phyloP scores from a whole-genome alignment of 2,797 vertebrate species.

The Liparis tanakae region DNA sequence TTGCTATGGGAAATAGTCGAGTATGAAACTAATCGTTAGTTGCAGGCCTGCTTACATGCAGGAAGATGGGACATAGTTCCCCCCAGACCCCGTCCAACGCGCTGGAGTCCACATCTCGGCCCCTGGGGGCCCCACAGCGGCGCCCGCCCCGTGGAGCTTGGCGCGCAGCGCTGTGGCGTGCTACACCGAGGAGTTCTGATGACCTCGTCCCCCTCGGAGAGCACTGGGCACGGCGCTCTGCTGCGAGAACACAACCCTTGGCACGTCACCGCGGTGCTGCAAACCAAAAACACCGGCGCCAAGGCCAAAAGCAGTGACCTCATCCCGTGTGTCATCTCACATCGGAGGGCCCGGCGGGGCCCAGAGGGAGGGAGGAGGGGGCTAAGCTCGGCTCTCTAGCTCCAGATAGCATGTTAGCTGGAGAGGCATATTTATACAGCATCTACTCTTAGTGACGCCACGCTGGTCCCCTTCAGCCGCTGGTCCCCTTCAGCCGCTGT shows the following conservation, averaged over 20 bases:
- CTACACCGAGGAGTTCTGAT: constrained; percentile 36
- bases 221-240: constrained; percentile 40
- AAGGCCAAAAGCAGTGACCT: constrained; percentile 70
- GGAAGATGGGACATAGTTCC: not conserved
- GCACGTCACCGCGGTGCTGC: constrained; percentile 47
- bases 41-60: not conserved
- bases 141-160: not conserved
- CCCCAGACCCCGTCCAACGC: not conserved
- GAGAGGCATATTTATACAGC: not conserved
- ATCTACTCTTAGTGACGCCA: not conserved
- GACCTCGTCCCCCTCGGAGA: constrained; percentile 43
- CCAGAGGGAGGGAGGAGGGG: not conserved
- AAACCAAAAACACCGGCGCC: constrained; percentile 55
- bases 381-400: constrained; percentile 21
- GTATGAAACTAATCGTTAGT: too few species aligned
- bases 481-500: not conserved
- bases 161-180: constrained; percentile 31
- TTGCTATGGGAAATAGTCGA: too few species aligned
- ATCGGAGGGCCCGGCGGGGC: constrained; percentile 32
- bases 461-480: not conserved
- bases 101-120: not conserved
- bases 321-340: constrained; percentile 67
- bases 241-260: constrained; percentile 63
- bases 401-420: not conserved
- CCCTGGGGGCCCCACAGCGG: too few species aligned